Percentiles rank a stretch among this genome's conserved stretches.
phyloP scores from a whole-genome alignment of 2,797 vertebrate species.

The Malurus splendens region DNA sequence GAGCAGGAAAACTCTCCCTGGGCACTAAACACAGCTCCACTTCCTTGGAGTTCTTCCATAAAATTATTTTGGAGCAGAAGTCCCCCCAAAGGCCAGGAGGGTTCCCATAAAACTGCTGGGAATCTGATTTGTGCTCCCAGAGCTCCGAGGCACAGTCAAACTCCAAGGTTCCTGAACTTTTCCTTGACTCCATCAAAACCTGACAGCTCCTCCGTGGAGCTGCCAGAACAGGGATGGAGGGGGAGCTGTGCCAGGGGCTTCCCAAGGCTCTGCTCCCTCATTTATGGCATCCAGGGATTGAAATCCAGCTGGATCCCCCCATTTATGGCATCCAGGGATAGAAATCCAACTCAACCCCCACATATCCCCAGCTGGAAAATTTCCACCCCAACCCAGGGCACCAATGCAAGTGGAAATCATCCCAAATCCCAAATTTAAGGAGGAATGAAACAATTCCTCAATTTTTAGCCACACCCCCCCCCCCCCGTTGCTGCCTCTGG shows the following conservation, averaged over 20 bases:
- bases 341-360: neutral
- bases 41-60: neutral
- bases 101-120: neutral
- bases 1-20: rapidly evolving
- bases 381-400: neutral
- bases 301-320: neutral
- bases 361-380: neutral
- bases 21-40: neutral
- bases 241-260: neutral
- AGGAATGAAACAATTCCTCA: neutral
- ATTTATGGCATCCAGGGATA: neutral
- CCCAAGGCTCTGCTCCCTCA: neutral
- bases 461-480: neutral
- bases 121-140: neutral
- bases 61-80: neutral
- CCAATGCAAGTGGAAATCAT: rapidly evolving
- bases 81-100: neutral
- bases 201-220: rapidly evolving
- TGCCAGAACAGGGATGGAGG: neutral
- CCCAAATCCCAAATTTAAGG: rapidly evolving
- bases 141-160: neutral
- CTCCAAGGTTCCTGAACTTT: constrained; percentile 8
- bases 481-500: neutral
- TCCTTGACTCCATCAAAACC: neutral
- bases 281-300: neutral